A percentile compares a stretch with the other conserved stretches of the same genome.
Evolutionary conservation across 2,797 vertebrate genomes (phyloP).

Genomic region (Nannoperca australis): DNA sequence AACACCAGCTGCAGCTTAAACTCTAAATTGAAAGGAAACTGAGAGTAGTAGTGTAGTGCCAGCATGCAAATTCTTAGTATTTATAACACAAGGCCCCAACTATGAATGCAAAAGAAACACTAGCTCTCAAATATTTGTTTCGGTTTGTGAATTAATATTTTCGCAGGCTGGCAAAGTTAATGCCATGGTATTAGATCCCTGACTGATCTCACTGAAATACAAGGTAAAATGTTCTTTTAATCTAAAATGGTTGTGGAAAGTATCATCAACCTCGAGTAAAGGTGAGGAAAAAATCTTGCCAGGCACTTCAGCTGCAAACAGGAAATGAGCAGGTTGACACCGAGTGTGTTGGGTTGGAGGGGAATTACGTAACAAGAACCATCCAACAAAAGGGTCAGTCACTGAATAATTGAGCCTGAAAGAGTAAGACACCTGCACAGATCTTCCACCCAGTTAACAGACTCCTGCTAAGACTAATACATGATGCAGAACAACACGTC

Average conservation of each 20-base stretch:
- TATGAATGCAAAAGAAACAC: not conserved
- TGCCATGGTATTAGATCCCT: not conserved
- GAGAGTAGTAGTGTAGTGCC: not conserved
- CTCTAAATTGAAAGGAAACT: not conserved
- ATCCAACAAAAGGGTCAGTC: slow-evolving; percentile 35
- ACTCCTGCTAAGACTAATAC: slow-evolving; percentile 1
- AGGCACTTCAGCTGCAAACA: slow-evolving; percentile 26
- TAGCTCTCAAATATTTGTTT: not conserved
- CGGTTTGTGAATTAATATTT: too few relatives aligned
- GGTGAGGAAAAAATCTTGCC: slow-evolving; percentile 15
- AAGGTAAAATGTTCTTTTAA: slow-evolving; percentile 5
- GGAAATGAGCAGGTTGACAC: slow-evolving; percentile 57
- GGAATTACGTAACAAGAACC: slow-evolving; percentile 33
- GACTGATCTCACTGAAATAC: slow-evolving; percentile 20
- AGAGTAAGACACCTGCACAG: slow-evolving; percentile 5
- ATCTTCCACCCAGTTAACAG: slow-evolving; percentile 6
- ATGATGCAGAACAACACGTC: not conserved
- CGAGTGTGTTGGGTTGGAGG: slow-evolving; percentile 18
- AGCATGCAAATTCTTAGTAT: not conserved
- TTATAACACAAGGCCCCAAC: not conserved
- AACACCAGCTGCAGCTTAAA: not conserved
- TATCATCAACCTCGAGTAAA: not conserved
- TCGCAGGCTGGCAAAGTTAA: not conserved
- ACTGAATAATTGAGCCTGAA: slow-evolving; percentile 14
- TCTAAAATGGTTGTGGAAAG: not conserved